Evolutionary conservation across 2,888 invertebrate species (phyloP), one percentile per base, ranked within the genome.

Genomic region (Agrochola circellaris): DNA sequence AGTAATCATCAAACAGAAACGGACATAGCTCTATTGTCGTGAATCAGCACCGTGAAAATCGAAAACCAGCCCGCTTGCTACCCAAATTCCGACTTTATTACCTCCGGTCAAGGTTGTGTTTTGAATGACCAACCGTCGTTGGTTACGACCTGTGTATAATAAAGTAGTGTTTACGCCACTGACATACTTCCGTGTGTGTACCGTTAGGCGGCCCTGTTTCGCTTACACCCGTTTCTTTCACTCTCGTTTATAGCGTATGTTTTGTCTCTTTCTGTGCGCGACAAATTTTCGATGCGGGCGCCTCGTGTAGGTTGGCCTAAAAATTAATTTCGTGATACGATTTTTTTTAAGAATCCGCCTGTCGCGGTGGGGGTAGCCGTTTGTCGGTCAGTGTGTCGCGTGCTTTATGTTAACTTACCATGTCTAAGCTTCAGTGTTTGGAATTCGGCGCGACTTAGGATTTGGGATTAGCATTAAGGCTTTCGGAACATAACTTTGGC

Each of bases 251-350:
- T 73, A 82, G 87, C 81, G 89, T 84, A 91, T 92, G 86, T 81
- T 89, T 90, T 86, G 92, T 96, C 94, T 95, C 96, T 90, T 88
- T 94, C 92, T 85, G 82, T 88, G 93, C 92, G 95, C 95, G 96
- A 96, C 96, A 96, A 96, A 95, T 95, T 95, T 96, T 95, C 93
- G 95, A 96, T 95, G 95, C 96, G 96, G 96, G 96, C 93, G 92
- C 94, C 90, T 93, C 92, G 94, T 94, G 96, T 96, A 95, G 95
- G 95, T 91, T 94, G 96, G 93, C 96, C 96, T 94, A 94, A 95
- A 96, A 95, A 95, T 95, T 93, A 92, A 93, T 92, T 94, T 95
- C 94, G 94, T 96, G 96, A 96, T 96, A 95, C 94, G 93, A 93
- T 95, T 95, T 95, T 94, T 93, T 94, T 93, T 88, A 86, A 90